These are phyloP conservation scores for Gymnopithys bicolor DNA, from an alignment of 2,797 vertebrate genomes.

Conservation along the genomic window DNA sequence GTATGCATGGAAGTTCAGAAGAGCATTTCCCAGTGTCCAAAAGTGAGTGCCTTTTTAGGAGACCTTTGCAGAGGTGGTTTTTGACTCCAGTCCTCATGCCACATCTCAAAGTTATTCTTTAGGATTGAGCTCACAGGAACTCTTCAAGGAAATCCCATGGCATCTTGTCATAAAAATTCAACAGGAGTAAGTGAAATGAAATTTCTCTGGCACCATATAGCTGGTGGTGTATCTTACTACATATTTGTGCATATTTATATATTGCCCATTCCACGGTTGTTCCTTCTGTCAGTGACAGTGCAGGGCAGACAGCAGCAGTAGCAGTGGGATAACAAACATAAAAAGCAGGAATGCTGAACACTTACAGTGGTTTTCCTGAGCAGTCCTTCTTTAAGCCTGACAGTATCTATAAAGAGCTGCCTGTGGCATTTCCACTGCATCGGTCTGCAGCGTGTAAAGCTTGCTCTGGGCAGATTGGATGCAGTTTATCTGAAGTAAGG, in stretches of 20 bases:
- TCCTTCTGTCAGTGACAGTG: not conserved
- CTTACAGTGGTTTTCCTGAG: not conserved
- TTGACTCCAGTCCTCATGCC: not conserved
- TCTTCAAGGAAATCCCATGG: not conserved
- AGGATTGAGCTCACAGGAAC: not conserved
- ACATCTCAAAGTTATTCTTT: rapidly evolving
- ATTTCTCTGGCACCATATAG: not conserved
- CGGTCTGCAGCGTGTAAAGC: not conserved
- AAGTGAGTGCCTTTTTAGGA: not conserved
- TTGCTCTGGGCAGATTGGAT: not conserved
- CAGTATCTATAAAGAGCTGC: not conserved
- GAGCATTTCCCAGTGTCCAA: not conserved
- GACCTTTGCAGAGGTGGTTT: not conserved
- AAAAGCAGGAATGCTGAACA: not conserved
- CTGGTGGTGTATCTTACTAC: not conserved
- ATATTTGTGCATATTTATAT: not conserved
- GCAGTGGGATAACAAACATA: not conserved
- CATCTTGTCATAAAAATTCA: not conserved
- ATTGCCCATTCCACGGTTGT: not conserved
- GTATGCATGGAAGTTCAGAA: not conserved
- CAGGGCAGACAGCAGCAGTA: not conserved
- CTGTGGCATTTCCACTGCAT: not conserved
- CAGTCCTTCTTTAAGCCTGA: not conserved
- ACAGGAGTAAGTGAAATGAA: not conserved
- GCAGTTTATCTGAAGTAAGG: not conserved